Conservation (phyloP, 2,797 vertebrate species). For the Merluccius polli region DNA sequence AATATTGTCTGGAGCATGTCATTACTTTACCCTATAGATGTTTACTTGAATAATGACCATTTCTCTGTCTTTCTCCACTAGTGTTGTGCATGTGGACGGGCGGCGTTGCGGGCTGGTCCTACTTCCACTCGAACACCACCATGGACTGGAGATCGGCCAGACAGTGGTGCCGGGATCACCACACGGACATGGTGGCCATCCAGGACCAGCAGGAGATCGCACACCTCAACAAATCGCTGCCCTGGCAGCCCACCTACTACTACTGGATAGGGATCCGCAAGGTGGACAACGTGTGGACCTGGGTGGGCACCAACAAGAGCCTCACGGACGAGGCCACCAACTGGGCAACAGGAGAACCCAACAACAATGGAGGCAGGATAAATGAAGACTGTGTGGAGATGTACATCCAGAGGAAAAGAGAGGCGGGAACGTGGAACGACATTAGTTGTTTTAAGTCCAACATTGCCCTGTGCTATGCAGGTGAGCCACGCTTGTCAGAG, state of each 20-base stretch:
- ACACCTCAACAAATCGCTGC: constrained; percentile 64
- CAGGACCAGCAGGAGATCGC: constrained; percentile 74
- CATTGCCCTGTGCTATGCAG: constrained; percentile 75
- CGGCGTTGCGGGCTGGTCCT: constrained; percentile 70
- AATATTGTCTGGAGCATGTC: constrained; percentile 11
- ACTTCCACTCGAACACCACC: constrained; percentile 51
- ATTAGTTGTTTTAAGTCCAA: constrained; percentile 62
- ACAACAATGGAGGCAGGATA: constrained; percentile 3
- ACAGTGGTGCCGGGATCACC: constrained; percentile 54
- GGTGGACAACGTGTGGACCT: constrained; percentile 69
- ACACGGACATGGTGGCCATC: constrained; percentile 81
- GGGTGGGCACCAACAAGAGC: constrained; percentile 76
- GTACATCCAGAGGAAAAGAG: constrained; percentile 54
- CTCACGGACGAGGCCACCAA: constrained; percentile 70
- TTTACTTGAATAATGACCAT: constrained; percentile 13
- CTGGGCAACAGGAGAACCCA: constrained; percentile 74
- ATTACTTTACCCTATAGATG: background rate
- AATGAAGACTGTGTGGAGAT: constrained; percentile 81
- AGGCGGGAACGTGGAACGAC: constrained; percentile 77
- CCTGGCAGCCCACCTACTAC: constrained; percentile 23
- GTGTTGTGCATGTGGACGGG: constrained; percentile 56
- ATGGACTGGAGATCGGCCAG: constrained; percentile 67
- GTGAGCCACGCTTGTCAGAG: constrained; percentile 61
- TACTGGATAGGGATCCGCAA: constrained; percentile 85
- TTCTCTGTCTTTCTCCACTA: constrained; percentile 39